Evolutionary conservation across 2,797 vertebrate genomes (phyloP).

Genomic region (Pseudocheirus occidentalis): DNA sequence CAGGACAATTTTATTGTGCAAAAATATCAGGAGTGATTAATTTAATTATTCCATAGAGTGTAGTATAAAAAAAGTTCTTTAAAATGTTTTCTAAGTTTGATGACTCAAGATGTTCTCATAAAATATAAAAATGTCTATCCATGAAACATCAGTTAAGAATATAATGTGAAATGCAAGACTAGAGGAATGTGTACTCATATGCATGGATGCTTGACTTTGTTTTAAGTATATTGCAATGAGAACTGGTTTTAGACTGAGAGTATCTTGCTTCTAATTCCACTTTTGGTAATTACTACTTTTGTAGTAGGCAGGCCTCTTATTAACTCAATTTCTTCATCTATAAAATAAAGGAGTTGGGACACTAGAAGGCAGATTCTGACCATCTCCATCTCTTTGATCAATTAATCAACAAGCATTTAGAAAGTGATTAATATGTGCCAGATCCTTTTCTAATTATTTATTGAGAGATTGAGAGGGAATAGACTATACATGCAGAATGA

Average conservation of each 20-base stretch:
- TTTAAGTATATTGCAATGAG: background rate
- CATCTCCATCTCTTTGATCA: background rate
- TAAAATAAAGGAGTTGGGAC: background rate
- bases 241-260: background rate
- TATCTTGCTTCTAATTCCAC: background rate
- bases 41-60: constrained; percentile 38
- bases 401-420: no score
- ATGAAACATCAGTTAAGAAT: background rate
- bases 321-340: background rate
- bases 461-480: background rate
- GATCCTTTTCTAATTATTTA: background rate
- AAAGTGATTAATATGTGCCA: background rate
- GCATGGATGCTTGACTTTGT: background rate
- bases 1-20: constrained; percentile 12
- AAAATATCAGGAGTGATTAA: constrained; percentile 43
- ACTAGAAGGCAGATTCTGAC: background rate
- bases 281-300: background rate
- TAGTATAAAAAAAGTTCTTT: background rate
- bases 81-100: background rate
- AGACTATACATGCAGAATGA: background rate
- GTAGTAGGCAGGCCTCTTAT: background rate
- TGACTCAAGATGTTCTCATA: background rate
- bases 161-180: background rate
- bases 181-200: background rate
- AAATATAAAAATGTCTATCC: background rate